Base-by-base conservation (phyloP, 1,140 invertebrate genomes). In the Battus philenor region DNA sequence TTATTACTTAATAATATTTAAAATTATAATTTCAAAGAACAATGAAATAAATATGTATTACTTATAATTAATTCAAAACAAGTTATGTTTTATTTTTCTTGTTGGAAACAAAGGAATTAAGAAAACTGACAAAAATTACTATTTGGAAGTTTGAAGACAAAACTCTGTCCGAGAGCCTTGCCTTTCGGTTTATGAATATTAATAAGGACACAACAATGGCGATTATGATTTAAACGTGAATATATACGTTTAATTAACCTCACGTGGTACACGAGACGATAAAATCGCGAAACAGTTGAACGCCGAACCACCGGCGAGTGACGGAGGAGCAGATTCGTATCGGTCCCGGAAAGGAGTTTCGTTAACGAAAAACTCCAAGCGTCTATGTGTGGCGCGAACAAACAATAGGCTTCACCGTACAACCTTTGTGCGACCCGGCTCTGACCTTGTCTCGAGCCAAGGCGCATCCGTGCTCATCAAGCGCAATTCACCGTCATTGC, bases 401-500 rank as follows among this genome's bases (percentile, higher is more conserved):
- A 54, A 65, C 56, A 65, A 57, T 73, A 68, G 59, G 60, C 61
- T 59, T 55, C 54, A 62, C 63, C 58, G 58, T 61, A 56, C 59
- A 71, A 73, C 77, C 74, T 76, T 65, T 67, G 55, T 50, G 41
- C 69, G 69, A 76, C 72, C 59, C 56, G 70, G 20, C 48, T 50
- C 24, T 54, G 63, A 75, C 77, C 77, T 78, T 78, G 68, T 47
- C 24, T 53, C 12, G 48, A 55, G 31, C 68, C 71, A 80, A 77
- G 73, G 76, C 54, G 50, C 56, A 76, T 76, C 73, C 76, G 73
- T 50, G 63, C 58, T 64, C 68, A 69, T 69, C 65, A 70, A 53
- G 41, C 51, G 54, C 57, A 33, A 17, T 41, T 44, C 30, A 32
- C 43, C 43, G 47, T 39, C 29, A 41, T 20, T 7, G 44, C 59